Percentiles rank a stretch among this genome's conserved stretches.
Conservation (phyloP, 1,140 invertebrate genomes). For the Copidosoma floridanum region DNA sequence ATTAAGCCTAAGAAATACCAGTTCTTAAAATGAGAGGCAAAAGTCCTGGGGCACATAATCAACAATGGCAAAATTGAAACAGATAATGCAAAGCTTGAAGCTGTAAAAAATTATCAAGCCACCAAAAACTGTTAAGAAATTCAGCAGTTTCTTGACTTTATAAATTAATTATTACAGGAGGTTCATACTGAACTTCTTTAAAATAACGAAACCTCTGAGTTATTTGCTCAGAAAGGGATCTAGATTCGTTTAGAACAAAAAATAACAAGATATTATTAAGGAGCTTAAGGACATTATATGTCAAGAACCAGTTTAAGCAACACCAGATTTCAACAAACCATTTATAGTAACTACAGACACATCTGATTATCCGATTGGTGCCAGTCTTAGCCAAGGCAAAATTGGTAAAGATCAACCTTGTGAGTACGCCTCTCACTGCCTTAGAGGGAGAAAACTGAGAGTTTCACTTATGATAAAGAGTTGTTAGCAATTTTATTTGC, state of each 20-base stretch:
- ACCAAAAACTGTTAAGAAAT: not conserved
- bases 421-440: not conserved
- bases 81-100: too few relatives aligned
- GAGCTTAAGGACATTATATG: constrained; percentile 30
- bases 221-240: constrained; percentile 35
- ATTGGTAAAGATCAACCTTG: not conserved
- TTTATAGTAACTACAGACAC: constrained; percentile 40
- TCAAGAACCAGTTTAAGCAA: constrained; percentile 24
- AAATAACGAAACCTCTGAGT: constrained; percentile 38
- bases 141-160: not conserved
- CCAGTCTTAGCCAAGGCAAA: constrained; percentile 21
- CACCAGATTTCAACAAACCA: constrained; percentile 33
- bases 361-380: too few relatives aligned
- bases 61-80: not conserved
- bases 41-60: not conserved
- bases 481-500: too few relatives aligned
- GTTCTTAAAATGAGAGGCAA: not conserved
- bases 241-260: constrained; percentile 26
- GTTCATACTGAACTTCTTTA: too few relatives aligned
- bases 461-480: not conserved
- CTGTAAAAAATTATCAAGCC: not conserved
- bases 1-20: too few relatives aligned
- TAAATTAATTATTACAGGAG: too few relatives aligned
- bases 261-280: constrained; percentile 19
- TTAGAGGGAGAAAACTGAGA: not conserved